These are phyloP conservation scores for Heloderma charlesbogerti DNA, from an alignment of 2,113 vertebrate genomes.

Conservation along the genomic window DNA sequence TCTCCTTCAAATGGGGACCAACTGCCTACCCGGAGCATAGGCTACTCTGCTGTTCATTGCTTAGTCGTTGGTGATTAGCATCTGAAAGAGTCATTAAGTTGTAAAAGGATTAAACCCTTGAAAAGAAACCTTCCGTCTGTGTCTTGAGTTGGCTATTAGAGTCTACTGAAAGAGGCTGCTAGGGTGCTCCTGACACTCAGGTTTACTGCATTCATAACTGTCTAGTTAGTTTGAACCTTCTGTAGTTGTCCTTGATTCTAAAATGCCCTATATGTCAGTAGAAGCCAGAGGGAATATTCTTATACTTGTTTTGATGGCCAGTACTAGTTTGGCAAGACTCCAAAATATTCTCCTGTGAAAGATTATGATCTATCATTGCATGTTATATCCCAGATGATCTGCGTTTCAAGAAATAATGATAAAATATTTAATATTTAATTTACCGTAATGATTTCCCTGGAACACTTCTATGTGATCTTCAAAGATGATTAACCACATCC, in stretches of 20 bases:
- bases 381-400: constrained; percentile 20
- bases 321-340: constrained; percentile 17
- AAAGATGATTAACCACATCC: constrained; percentile 21
- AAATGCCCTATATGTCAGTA: neutral
- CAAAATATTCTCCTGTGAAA: constrained; percentile 28
- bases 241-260: constrained; percentile 21
- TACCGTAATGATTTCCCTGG: constrained; percentile 31
- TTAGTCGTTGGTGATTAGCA: no score
- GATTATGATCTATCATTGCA: constrained; percentile 9
- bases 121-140: no score
- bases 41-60: no score
- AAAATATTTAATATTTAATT: constrained; percentile 41
- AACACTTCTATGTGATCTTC: constrained; percentile 36
- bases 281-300: neutral
- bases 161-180: no score
- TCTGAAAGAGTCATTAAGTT: no score
- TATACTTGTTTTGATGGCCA: constrained; percentile 10
- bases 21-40: no score
- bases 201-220: neutral
- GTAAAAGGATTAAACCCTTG: no score
- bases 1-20: no score
- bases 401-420: constrained; percentile 34
- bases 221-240: neutral
- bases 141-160: no score
- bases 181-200: no score